Evolutionary conservation across 2,797 vertebrate species (phyloP).

Genomic region (Mallotus villosus): DNA sequence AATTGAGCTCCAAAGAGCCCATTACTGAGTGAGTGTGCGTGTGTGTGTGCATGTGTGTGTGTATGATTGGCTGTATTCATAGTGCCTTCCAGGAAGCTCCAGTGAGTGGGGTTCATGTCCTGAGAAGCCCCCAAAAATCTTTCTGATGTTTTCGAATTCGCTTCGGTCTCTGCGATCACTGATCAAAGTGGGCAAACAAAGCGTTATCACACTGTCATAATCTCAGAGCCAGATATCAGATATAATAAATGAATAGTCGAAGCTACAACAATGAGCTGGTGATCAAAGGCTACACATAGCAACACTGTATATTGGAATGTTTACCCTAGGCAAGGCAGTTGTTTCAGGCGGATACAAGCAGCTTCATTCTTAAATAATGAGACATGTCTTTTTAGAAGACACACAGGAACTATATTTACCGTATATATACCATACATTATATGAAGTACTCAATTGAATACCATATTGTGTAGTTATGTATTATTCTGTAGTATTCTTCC

Average conservation of each 20-base stretch:
- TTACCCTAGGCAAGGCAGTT: conserved; percentile 1
- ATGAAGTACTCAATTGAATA: background rate
- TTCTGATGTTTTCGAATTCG: conserved; percentile 16
- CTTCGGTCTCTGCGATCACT: conserved; percentile 28
- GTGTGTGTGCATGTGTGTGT: conserved; percentile 5
- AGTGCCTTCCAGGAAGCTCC: conserved; percentile 10
- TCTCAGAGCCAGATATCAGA: conserved; percentile 1
- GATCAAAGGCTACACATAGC: conserved; percentile 14
- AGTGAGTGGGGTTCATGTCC: conserved; percentile 8
- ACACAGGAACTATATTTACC: background rate
- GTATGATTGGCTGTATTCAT: background rate
- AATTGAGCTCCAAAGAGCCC: too few relatives aligned
- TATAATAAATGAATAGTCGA: conserved; percentile 13
- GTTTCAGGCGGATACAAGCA: background rate
- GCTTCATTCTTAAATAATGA: conserved; percentile 17
- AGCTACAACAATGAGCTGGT: background rate
- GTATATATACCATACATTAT: background rate
- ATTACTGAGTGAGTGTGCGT: background rate
- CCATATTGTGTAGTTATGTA: background rate
- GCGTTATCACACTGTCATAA: conserved; percentile 45
- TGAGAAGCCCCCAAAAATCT: conserved; percentile 12
- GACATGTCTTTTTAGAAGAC: background rate
- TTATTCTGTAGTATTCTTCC: background rate
- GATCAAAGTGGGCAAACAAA: conserved; percentile 48
- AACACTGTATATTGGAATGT: conserved; percentile 12